A percentile compares a stretch with the other conserved stretches of the same genome.
These are phyloP conservation scores for Heteractis magnifica DNA, from an alignment of 92 coral and sea anemone species.

Conservation along the genomic window DNA sequence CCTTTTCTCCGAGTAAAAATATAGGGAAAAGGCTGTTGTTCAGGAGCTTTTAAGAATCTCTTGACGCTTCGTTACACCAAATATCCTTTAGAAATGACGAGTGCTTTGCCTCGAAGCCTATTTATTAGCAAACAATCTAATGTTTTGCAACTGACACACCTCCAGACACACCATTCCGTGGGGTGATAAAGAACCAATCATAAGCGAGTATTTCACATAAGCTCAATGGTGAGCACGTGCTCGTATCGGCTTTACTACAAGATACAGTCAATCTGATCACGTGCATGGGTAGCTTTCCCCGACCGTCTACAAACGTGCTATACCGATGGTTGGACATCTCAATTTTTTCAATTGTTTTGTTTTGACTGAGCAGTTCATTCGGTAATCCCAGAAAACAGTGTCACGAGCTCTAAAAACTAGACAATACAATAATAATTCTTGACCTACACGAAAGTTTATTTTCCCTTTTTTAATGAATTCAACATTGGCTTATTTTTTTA, in stretches of 20 bases:
- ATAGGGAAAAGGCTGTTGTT: not conserved
- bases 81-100: not conserved
- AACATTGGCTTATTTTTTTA: not conserved
- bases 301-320: not conserved
- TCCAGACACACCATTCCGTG: conserved; percentile 37
- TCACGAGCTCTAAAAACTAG: conserved; percentile 2
- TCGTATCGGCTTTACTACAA: not conserved
- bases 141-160: conserved; percentile 20
- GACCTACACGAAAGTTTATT: not conserved
- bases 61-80: not conserved
- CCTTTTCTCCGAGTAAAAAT: not conserved
- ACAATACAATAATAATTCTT: not conserved
- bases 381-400: not conserved
- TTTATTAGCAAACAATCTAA: not conserved
- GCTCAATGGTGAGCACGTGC: conserved; percentile 27
- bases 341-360: not conserved
- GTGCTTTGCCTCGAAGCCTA: not conserved
- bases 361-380: not conserved
- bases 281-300: not conserved
- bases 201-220: not conserved
- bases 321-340: conserved; percentile 8
- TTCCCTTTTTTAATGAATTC: not conserved
- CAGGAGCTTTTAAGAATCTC: not conserved
- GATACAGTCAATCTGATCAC: conserved; percentile 7
- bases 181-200: conserved; percentile 30